Conservation (phyloP, 2,113 vertebrate species). For the Cyanoramphus novaezelandiae region DNA sequence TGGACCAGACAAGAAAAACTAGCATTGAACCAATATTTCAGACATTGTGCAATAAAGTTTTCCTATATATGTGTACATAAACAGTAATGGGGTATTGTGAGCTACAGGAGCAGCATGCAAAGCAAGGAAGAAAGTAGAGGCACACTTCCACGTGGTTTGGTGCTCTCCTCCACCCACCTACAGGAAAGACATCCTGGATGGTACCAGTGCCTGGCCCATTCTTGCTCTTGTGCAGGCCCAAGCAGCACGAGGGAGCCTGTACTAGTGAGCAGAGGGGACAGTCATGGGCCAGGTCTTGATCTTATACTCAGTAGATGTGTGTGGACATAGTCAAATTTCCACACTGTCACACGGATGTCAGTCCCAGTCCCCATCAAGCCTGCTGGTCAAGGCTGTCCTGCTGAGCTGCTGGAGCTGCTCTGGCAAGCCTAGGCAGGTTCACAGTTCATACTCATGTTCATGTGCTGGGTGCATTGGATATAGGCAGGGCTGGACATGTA, state of each 20-base stretch:
- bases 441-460: neutral
- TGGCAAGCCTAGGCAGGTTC: neutral
- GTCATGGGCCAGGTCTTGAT: neutral
- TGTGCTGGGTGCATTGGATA: neutral
- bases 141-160: neutral
- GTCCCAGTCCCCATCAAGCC: neutral
- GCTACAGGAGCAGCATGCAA: neutral
- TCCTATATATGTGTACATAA: neutral
- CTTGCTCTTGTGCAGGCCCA: neutral
- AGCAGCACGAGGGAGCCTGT: neutral
- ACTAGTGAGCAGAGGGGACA: neutral
- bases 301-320: neutral
- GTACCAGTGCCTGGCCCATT: neutral
- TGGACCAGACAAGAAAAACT: neutral
- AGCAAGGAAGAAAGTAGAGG: neutral
- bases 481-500: neutral
- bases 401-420: neutral
- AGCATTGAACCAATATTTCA: neutral
- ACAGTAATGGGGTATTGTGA: neutral
- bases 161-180: neutral
- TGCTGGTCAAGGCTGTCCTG: neutral
- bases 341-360: fast-evolving
- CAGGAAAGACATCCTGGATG: too few species aligned
- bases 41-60: neutral
- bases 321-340: neutral